phyloP scores from a whole-genome alignment of 2,797 vertebrate genomes.

The Leptodactylus fallax region DNA sequence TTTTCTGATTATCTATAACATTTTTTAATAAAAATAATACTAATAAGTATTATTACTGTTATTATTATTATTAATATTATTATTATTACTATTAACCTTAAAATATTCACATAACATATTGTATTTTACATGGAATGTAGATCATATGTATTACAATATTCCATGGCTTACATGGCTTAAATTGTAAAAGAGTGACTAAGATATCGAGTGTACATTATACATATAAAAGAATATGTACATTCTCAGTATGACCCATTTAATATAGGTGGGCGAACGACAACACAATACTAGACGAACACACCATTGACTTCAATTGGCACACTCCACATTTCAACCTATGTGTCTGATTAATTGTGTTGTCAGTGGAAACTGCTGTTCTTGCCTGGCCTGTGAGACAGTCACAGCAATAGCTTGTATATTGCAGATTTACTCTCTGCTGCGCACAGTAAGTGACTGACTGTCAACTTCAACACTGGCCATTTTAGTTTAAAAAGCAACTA shows the following conservation, averaged over 20 bases:
- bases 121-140: too few relatives aligned
- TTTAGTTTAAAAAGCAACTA: not conserved
- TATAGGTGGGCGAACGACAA: not conserved
- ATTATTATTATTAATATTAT: not conserved
- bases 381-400: slow-evolving; percentile 27
- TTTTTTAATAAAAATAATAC: too few relatives aligned
- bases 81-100: not conserved
- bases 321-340: slow-evolving; percentile 16
- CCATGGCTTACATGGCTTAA: not conserved
- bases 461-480: slow-evolving; percentile 13
- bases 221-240: slow-evolving; percentile 18
- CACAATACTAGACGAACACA: slow-evolving; percentile 3
- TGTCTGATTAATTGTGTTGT: slow-evolving; percentile 40
- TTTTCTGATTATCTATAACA: too few relatives aligned
- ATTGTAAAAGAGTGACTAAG: not conserved
- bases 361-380: slow-evolving; percentile 40
- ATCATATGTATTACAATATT: not conserved
- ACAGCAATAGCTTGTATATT: slow-evolving; percentile 40
- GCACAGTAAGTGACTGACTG: slow-evolving; percentile 38
- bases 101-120: not conserved
- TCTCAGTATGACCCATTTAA: slow-evolving; percentile 25
- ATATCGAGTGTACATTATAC: not conserved
- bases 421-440: slow-evolving; percentile 45
- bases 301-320: slow-evolving; percentile 28
- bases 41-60: not conserved